Evolutionary conservation across 2,888 invertebrate species (phyloP).

Genomic region (Nymphalis polychloros): DNA sequence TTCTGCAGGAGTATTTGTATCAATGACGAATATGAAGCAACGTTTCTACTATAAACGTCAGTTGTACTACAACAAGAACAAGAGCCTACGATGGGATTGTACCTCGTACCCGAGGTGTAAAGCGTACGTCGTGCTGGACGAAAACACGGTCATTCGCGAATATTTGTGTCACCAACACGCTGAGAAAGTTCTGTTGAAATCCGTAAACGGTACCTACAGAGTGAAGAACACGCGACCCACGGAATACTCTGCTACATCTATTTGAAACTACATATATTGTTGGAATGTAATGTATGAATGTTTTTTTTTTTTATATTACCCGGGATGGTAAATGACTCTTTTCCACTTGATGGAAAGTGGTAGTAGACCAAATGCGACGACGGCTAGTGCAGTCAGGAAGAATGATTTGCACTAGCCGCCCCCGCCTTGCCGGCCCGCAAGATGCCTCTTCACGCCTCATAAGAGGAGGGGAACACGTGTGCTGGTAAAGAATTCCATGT

Average conservation of each 20-base stretch:
- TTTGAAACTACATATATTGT: too few species aligned
- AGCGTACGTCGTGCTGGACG: constrained; percentile 28
- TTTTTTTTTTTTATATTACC: too few species aligned
- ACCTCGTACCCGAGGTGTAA: constrained; percentile 38
- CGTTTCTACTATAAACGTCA: constrained; percentile 29
- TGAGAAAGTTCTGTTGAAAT: constrained; percentile 3
- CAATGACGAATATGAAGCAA: constrained; percentile 31
- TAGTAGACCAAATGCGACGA: too few species aligned
- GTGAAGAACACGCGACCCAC: not conserved
- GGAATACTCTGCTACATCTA: not conserved
- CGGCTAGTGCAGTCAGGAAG: too few species aligned
- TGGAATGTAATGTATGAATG: too few species aligned
- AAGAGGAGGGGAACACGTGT: too few species aligned
- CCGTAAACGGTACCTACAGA: constrained; percentile 18
- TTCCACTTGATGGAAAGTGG: too few species aligned
- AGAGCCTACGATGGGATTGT: constrained; percentile 39
- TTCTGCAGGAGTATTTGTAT: constrained; percentile 28
- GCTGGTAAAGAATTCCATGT: too few species aligned
- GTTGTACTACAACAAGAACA: constrained; percentile 40
- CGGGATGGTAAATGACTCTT: too few species aligned
- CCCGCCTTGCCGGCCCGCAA: too few species aligned
- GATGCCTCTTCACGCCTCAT: too few species aligned
- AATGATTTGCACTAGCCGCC: too few species aligned
- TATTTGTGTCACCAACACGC: constrained; percentile 18
- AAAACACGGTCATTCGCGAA: not conserved